Conservation (phyloP, 2,113 vertebrate genomes). For the Pongo pygmaeus region DNA sequence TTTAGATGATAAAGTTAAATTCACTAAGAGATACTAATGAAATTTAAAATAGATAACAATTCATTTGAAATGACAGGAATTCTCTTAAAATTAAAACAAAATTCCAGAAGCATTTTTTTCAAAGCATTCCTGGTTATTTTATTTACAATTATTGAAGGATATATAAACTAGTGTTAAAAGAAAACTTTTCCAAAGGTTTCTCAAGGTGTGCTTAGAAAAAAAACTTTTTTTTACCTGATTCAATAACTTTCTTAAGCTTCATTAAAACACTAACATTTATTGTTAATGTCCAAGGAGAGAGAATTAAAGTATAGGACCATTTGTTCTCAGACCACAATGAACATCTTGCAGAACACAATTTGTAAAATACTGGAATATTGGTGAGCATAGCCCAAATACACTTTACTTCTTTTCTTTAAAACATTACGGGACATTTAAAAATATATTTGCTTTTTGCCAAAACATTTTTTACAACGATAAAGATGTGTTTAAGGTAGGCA, state of each 20-base stretch:
- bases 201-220: background rate
- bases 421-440: background rate
- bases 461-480: constrained; percentile 27
- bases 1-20: constrained; percentile 32
- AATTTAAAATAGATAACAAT: background rate
- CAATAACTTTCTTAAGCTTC: background rate
- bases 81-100: background rate
- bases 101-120: background rate
- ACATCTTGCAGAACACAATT: background rate
- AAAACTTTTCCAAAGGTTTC: constrained; percentile 16
- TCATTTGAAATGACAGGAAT: background rate
- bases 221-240: background rate
- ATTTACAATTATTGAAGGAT: constrained; percentile 1
- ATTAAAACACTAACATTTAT: background rate
- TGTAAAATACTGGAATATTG: background rate
- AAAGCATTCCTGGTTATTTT: constrained; percentile 17
- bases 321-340: background rate
- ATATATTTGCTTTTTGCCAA: constrained; percentile 31
- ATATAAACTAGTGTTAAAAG: background rate
- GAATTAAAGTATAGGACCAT: background rate
- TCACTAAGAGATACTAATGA: background rate
- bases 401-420: constrained; percentile 17
- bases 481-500: background rate
- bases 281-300: background rate
- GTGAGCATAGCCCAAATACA: background rate